Conservation (phyloP, 2,888 invertebrate genomes). For the Norana najaformis region DNA sequence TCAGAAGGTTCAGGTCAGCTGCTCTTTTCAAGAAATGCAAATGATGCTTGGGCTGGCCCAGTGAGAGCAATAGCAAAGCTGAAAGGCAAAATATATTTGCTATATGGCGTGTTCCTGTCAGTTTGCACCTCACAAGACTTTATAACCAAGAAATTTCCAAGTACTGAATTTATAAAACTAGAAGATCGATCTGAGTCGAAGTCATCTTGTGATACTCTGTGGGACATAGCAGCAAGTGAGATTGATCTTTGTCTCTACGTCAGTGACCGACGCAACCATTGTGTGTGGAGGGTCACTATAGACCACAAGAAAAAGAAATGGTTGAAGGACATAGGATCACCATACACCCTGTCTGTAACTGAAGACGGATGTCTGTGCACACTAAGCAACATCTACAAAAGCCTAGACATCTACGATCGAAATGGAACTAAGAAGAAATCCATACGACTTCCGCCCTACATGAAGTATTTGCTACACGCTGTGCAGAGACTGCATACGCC, state of each 20-base stretch:
- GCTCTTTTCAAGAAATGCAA: not conserved
- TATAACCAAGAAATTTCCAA: not conserved
- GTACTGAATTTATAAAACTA: not conserved
- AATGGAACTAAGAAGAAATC: conserved; percentile 19
- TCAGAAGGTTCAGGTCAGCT: not conserved
- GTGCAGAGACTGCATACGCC: conserved; percentile 5
- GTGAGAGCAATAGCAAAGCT: not conserved
- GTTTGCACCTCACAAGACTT: not conserved
- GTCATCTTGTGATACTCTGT: not conserved
- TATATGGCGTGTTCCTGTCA: not conserved
- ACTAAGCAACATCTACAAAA: not conserved
- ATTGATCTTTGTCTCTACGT: not conserved
- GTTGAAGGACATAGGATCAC: not conserved
- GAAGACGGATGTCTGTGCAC: not conserved
- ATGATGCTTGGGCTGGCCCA: not conserved
- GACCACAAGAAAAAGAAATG: conserved; percentile 21
- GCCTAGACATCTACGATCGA: not conserved
- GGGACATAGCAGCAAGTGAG: conserved; percentile 15
- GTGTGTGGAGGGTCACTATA: not conserved
- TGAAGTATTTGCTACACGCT: not conserved
- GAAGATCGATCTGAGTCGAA: not conserved
- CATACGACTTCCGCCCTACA: not conserved
- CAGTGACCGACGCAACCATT: not conserved
- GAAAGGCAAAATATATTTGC: not conserved
- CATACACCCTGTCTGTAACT: conserved; percentile 1